phyloP scores from a whole-genome alignment of 2,797 vertebrate genomes.

The Hydrophis major region DNA sequence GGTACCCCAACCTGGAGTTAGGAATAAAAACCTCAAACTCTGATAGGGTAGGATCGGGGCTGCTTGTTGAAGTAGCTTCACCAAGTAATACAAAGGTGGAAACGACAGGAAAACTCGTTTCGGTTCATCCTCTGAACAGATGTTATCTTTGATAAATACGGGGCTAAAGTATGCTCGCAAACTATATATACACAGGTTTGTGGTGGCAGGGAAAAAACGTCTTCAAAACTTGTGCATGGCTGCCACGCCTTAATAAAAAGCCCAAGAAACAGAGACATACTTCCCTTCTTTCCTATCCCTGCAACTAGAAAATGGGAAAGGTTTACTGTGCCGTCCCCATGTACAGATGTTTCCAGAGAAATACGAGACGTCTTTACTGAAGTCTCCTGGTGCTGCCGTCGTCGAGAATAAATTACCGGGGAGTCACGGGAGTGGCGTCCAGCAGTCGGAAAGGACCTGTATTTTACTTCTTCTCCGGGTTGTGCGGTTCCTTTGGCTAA shows the following conservation, averaged over 20 bases:
- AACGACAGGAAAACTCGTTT: neutral
- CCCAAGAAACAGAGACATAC: neutral
- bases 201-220: neutral
- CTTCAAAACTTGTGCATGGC: neutral
- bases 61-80: neutral
- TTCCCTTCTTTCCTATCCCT: neutral
- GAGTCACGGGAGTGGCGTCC: neutral
- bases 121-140: neutral
- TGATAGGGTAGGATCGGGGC: neutral
- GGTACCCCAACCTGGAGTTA: neutral
- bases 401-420: neutral
- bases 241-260: neutral
- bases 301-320: neutral
- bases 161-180: neutral
- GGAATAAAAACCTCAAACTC: neutral
- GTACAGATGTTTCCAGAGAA: neutral
- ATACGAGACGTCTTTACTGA: neutral
- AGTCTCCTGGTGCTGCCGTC: neutral
- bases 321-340: neutral
- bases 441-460: neutral
- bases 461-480: neutral
- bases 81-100: neutral
- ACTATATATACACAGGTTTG: neutral
- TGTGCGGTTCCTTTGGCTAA: neutral
- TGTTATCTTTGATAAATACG: neutral